Evolutionary conservation across 2,797 vertebrate species (phyloP).

Genomic region (Siniperca undulata): DNA sequence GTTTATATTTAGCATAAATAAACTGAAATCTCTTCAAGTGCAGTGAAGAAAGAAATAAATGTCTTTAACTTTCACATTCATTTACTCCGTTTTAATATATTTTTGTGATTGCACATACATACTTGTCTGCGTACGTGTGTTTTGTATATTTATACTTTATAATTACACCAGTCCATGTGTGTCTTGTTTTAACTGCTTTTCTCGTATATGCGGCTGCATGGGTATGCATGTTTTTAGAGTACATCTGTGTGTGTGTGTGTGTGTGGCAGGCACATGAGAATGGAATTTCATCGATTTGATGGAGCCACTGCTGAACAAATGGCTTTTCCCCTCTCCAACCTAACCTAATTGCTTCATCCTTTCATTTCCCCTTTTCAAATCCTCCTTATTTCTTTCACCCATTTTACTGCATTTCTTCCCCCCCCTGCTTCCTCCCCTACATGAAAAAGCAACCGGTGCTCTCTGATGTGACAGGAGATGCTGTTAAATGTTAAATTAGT

Average conservation of each 20-base stretch:
- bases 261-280: constrained; percentile 12
- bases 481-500: constrained; percentile 46
- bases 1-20: background rate
- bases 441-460: background rate
- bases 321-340: constrained; percentile 13
- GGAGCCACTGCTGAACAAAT: constrained; percentile 48
- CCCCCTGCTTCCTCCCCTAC: constrained; percentile 1
- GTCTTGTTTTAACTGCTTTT: background rate
- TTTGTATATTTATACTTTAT: background rate
- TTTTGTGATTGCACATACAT: background rate
- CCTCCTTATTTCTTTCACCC: background rate
- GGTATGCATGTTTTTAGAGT: background rate
- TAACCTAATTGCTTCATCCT: constrained; percentile 50
- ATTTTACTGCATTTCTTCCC: constrained; percentile 4
- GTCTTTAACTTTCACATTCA: background rate
- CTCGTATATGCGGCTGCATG: background rate
- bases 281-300: constrained; percentile 45
- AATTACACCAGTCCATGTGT: background rate
- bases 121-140: background rate
- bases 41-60: background rate
- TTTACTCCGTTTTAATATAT: background rate
- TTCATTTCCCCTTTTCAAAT: constrained; percentile 35
- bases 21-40: background rate
- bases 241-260: background rate
- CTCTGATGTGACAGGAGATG: constrained; percentile 18